Evolutionary conservation across 1,140 invertebrate genomes (phyloP), one percentile per base, ranked within the genome.

Genomic region (Trachymyrmex cornetzi): DNA sequence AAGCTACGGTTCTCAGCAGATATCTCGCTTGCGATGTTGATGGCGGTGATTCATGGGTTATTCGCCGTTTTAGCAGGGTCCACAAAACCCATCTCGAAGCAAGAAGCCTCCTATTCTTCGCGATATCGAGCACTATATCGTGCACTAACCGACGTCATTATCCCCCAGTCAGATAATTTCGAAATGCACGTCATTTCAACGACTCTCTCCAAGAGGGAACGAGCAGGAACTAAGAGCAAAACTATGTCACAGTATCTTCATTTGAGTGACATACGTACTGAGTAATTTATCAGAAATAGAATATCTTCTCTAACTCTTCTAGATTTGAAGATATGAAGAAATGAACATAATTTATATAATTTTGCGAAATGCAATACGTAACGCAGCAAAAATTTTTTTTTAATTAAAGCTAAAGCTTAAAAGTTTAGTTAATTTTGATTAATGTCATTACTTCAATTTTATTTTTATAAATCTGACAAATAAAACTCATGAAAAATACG

Each of bases 151-250:
- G 64, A 71, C 64, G 30, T 69, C 64, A 81, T 81, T 71, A 71
- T 81, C 48, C 16, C n/a, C 12, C 48, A 66, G 63, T 63, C 77
- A 48, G 50, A 81, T 81, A 81, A 81, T 81, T 81, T 81, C 30
- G n/a, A 69, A 69, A 81, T 81, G 64, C 50, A 69, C 30, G 27
- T 48, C 30, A 57, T 81, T 81, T 81, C 77, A 50, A 30, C 77
- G 14, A 57, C 57, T 81, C 16, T 81, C 27, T 24, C 7, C 38
- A 24, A 64, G 22, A 77, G 19, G 11, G 38, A 27, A 38, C 11
- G 16, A 69, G 22, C 30, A n/a, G n/a, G 22, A 81, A 57, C 77
- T 66, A 57, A 69, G 30, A 81, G n/a, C 30, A 55, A 81, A 81
- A 69, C 63, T 71, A 48, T 71, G 77, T 69, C 77, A 48, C 30